Conservation (phyloP, 2,113 vertebrate genomes). For the Budorcas taxicolor region DNA sequence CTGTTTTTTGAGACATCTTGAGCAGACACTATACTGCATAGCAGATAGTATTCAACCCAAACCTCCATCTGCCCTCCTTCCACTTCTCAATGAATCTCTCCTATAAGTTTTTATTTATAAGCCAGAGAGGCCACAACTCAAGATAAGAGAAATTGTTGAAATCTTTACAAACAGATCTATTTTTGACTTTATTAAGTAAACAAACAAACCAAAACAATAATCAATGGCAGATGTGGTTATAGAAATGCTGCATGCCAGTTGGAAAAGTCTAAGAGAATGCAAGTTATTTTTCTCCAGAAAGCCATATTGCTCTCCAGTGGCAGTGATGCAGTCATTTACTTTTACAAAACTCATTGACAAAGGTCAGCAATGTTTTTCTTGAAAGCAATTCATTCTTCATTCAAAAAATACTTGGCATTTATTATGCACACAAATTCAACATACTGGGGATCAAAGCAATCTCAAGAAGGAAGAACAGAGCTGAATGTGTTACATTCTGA, state of each 20-base stretch:
- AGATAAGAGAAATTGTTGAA: constrained; percentile 20
- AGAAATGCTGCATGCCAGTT: not conserved
- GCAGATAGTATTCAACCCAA: constrained; percentile 40
- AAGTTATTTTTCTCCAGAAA: not conserved
- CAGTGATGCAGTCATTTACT: not conserved
- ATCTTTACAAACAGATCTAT: not conserved
- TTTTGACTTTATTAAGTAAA: constrained; percentile 21
- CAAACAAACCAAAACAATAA: constrained; percentile 16
- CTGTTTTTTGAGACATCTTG: constrained; percentile 31
- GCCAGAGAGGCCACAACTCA: not conserved
- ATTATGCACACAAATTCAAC: constrained; percentile 10
- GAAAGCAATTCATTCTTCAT: constrained; percentile 19
- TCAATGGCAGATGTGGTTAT: not conserved
- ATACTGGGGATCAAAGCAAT: not conserved
- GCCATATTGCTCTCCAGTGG: not conserved
- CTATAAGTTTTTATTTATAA: constrained; percentile 4
- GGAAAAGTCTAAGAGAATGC: not conserved
- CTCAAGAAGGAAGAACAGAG: not conserved
- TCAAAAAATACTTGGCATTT: constrained; percentile 3
- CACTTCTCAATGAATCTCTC: not conserved
- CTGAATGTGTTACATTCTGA: not conserved
- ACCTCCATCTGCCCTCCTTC: not conserved
- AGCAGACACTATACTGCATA: constrained; percentile 31
- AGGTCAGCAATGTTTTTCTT: not conserved
- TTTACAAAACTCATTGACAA: constrained; percentile 24